A percentile compares a stretch with the other conserved stretches of the same genome.
These are phyloP conservation scores for Pogonomyrmex californicus DNA, from an alignment of 1,140 invertebrate species.

Conservation along the genomic window DNA sequence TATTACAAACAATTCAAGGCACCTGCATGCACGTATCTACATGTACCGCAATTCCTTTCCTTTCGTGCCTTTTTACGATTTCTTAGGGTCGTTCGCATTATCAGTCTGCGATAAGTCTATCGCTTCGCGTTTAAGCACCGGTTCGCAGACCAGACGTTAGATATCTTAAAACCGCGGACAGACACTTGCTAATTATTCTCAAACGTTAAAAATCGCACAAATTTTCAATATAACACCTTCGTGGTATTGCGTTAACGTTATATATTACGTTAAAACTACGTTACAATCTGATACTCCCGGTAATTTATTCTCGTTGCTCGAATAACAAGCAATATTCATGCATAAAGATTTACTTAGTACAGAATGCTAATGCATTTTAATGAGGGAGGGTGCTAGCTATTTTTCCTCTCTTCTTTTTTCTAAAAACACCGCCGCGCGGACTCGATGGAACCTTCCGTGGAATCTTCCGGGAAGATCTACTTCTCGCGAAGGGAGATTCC, in stretches of 20 bases:
- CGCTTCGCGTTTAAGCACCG: background rate
- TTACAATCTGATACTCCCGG: background rate
- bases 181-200: background rate
- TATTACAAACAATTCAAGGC: slow-evolving; percentile 50
- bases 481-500: background rate
- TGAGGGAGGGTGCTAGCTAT: background rate
- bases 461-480: background rate
- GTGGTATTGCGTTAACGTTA: background rate
- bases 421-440: background rate
- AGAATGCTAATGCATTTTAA: slow-evolving; percentile 23
- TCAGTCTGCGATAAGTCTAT: slow-evolving; percentile 38
- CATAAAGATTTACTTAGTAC: background rate
- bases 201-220: background rate
- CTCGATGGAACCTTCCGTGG: background rate
- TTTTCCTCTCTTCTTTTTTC: background rate
- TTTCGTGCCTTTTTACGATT: slow-evolving; percentile 20
- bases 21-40: slow-evolving; percentile 33
- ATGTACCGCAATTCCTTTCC: background rate
- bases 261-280: slow-evolving; percentile 1
- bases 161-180: background rate
- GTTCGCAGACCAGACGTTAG: background rate
- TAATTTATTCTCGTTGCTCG: slow-evolving; percentile 15
- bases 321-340: slow-evolving; percentile 21
- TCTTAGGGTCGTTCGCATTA: slow-evolving; percentile 4
- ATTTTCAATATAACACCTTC: slow-evolving; percentile 26